Evolutionary conservation across 1,140 invertebrate species (phyloP), one percentile per base, ranked within the genome.

Genomic region (Teleopsis dalmanni): DNA sequence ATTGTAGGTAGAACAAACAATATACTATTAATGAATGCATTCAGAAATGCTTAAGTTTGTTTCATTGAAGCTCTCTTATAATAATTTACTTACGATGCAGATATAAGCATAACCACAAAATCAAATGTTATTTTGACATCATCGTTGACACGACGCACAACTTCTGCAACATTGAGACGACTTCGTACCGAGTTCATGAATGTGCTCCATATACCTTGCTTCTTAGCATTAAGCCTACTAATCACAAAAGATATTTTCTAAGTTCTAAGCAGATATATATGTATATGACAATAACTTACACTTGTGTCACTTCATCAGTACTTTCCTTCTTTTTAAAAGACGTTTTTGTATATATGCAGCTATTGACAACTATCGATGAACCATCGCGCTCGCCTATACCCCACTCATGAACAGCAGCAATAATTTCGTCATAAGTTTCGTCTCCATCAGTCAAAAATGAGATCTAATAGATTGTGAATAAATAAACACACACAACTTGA

Each of bases 111-210:
- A 58, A 82, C 75, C 23, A 85, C 54, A 69, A 81, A 88, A 71
- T 88, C 85, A 70, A 88, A 88, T 0, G 83, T 86, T 14, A 88
- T 70, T 2, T 73, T 60, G 7, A 83, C 82, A 61, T 81, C 79
- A n/a, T 73, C 60, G 51, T 76, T 73, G 0, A 88, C 81, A 50
- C 75, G 74, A 53, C 82, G 75, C 1, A 87, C 77, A 3, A 87
- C 80, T 73, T 87, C 78, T 1, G 82, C 81, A 9, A 88, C 81
- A 45, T 83, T 83, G 13, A 85, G 64, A 23, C 84, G 70, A 7
- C 82, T 77, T 26, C 75, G 71, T 3, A 81, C 77, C 0, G 79
- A 78, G 34, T 75, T 72, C 41, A 81, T 70, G 52, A 82, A 81
- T 8, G 71, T 63, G 38, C 72, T 67, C 79, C 80, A 81, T 16